Evolutionary conservation across 2,888 invertebrate genomes (phyloP).

Genomic region (Sepioteuthis lessoniana): DNA sequence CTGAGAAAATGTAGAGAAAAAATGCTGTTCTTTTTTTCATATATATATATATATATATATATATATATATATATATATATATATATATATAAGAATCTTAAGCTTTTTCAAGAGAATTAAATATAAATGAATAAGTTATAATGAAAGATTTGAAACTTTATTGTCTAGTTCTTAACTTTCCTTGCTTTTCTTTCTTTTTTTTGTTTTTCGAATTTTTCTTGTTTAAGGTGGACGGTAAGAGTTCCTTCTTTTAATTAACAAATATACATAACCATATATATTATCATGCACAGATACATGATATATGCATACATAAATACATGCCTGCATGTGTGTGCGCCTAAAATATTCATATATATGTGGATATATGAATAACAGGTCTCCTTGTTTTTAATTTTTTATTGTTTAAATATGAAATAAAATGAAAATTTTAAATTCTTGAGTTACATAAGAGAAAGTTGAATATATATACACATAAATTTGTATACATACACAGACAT

Average conservation of each 20-base stretch:
- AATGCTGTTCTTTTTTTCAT: not conserved
- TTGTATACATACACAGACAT: not conserved
- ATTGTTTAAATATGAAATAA: no score
- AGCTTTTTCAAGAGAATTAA: not conserved
- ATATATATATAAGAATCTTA: not conserved
- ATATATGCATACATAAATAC: not conserved
- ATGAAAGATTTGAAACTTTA: not conserved
- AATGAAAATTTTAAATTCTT: not conserved
- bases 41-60: not conserved
- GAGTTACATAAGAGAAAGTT: not conserved
- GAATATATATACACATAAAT: conserved; percentile 33
- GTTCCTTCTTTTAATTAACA: not conserved
- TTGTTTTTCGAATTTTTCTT: not conserved
- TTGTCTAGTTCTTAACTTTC: not conserved
- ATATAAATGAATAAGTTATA: not conserved
- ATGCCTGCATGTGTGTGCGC: not conserved
- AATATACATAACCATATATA: not conserved
- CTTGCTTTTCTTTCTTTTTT: not conserved
- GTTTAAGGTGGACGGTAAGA: conserved; percentile 33
- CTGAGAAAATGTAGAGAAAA: not conserved
- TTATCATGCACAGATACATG: not conserved
- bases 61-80: not conserved
- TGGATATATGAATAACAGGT: no score
- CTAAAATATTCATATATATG: not conserved
- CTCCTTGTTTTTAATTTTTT: no score